Evolutionary conservation across 2,888 invertebrate genomes (phyloP).

Genomic region (Dryadula phaetusa): DNA sequence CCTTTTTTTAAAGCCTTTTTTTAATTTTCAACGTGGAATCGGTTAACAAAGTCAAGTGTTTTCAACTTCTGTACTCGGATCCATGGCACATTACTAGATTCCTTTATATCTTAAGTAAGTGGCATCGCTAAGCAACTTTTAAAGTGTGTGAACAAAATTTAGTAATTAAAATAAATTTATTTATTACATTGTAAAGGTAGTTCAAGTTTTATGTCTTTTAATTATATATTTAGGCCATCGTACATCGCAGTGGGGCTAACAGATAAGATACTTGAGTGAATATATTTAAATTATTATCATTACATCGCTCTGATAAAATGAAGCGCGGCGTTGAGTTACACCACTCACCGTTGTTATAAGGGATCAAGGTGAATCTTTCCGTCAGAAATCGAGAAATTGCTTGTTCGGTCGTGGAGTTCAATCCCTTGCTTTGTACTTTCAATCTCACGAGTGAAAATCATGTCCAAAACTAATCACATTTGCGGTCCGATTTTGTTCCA

Average conservation of each 20-base stretch:
- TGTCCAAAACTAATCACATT: background rate
- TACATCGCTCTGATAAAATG: too few relatives aligned
- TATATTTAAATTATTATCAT: too few relatives aligned
- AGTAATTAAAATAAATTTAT: constrained; percentile 3
- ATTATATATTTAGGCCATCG: background rate
- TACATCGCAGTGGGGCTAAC: too few relatives aligned
- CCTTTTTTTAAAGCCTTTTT: too few relatives aligned
- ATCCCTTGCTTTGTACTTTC: too few relatives aligned
- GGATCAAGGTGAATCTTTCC: too few relatives aligned
- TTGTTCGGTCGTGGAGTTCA: too few relatives aligned
- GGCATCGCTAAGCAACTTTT: background rate
- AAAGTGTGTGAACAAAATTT: constrained; percentile 8
- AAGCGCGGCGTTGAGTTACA: too few relatives aligned
- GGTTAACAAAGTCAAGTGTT: background rate
- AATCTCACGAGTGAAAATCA: background rate
- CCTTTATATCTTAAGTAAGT: constrained; percentile 4
- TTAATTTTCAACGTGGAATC: background rate
- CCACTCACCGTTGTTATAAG: too few relatives aligned
- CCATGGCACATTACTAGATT: background rate
- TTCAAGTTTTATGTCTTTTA: background rate
- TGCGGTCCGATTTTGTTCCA: background rate
- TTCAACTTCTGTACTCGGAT: background rate
- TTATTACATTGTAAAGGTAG: background rate
- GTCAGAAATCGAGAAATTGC: background rate
- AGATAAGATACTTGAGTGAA: too few relatives aligned